Evolutionary conservation across 1,140 invertebrate genomes (phyloP), one percentile per base, ranked within the genome.

Genomic region (Luehdorfia chinensis): DNA sequence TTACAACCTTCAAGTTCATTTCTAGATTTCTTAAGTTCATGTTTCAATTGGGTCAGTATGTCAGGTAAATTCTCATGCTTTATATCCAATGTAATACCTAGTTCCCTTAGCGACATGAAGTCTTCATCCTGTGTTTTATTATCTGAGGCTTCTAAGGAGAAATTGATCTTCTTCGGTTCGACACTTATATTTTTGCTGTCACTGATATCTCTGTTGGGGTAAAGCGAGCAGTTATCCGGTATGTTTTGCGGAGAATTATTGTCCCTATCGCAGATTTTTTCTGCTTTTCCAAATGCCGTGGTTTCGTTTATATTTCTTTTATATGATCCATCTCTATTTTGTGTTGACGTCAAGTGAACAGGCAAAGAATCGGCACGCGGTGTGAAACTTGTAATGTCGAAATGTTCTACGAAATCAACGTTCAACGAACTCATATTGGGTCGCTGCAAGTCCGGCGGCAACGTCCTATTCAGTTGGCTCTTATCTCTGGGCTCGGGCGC

Each of bases 1-100:
- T 88, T 88, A 34, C 90, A 91, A 15, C 52, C 59, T 14, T 88
- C 76, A 7, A 92, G 54, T 58, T 90, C 88, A 2, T 70, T 56
- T 56, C 84, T 87, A 1, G 90, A 73, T 34, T 79, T 77, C 14
- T 84, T 83, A 8, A 92, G 79, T 46, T 90, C 87, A 47, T 81
- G 70, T 61, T 91, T 90, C 4, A 92, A 59, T 5, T 90, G 87
- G 3, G 77, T 73, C 23, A 90, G 50, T 39, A 88, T 76, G 39
- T 87, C 77, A 1, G 77, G 79, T 47, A 77, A 86, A 43, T 78
- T 75, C 37, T 86, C 76, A 47, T 84, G 76, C 48, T 68, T 75
- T 4, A 77, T 50, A 18, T 88, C 83, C 39, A 86, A 43, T 1
- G 56, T 66, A 33, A 88, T 75, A 3, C 83, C 83, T 12, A 83